Evolutionary conservation across 2,888 invertebrate genomes (phyloP), one percentile per base, ranked within the genome.

Genomic region (Acleris cristana): DNA sequence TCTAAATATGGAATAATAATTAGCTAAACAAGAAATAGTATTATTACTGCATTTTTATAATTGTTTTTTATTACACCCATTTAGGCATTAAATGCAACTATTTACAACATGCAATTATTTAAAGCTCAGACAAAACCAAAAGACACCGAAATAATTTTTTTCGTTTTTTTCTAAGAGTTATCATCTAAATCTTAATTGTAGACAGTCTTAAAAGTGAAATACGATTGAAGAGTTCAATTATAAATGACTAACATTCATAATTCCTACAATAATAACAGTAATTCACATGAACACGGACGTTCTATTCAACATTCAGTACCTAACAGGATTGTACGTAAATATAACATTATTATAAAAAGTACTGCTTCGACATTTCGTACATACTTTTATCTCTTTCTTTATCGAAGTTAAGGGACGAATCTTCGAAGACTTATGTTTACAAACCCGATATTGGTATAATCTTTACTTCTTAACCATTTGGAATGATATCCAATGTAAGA

Each of bases 181-280:
- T 57, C 40, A 64, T 48, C 58, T 65, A 62, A 66, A 59, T 18
- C 60, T 55, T 66, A 69, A 52, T 57, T 53, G 52, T 40, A 45
- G 55, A 58, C 70, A 70, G 70, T 70, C 70, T 70, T 67, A 58
- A 58, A 44, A 67, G 62, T 61, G 64, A 67, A 70, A 70, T 70
- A 64, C 61, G 60, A 67, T 64, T 61, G 34, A 61, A 67, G n/a
- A 57, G 58, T 58, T 40, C 53, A 52, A 48, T 60, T 55, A 30
- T 59, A 63, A 55, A 21, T 58, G 18, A 7, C 48, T 58, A 52
- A 52, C 5, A 30, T 54, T 12, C 19, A 64, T 18, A n/a, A 48
- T 7, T 21, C 40, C 19, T 44, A 44, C 19, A 40, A 40, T n/a
- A 56, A 34, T 12, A 54, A 34, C 16, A 18, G 30, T 4, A 48